Evolutionary conservation across 1,140 invertebrate genomes (phyloP).

Genomic region (Stegodyphus mimosarum): DNA sequence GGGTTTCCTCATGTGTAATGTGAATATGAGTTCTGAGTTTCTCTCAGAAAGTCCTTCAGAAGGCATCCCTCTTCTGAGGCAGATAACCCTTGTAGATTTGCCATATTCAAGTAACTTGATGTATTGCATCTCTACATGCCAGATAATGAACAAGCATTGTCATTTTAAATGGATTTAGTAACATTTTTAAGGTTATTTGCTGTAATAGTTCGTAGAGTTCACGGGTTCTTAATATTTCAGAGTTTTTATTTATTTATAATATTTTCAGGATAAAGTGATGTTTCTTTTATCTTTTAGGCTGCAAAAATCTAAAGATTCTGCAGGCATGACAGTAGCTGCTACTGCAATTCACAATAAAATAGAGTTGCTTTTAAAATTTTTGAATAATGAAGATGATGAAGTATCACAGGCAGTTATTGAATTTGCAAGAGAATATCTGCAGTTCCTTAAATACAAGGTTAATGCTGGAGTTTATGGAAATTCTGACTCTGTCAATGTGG

Average conservation of each 20-base stretch:
- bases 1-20: too few relatives aligned
- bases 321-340: slow-evolving; percentile 66
- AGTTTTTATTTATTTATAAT: not conserved
- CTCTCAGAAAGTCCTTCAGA: too few relatives aligned
- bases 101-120: too few relatives aligned
- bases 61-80: too few relatives aligned
- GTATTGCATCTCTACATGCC: too few relatives aligned
- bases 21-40: too few relatives aligned
- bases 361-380: slow-evolving; percentile 71
- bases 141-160: too few relatives aligned
- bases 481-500: slow-evolving; percentile 67
- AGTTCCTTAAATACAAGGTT: slow-evolving; percentile 68
- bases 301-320: slow-evolving; percentile 66
- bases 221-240: too few relatives aligned
- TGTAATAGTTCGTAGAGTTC: too few relatives aligned
- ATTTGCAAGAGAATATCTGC: slow-evolving; percentile 73
- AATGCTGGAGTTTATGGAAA: slow-evolving; percentile 65
- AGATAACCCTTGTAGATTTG: too few relatives aligned
- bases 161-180: too few relatives aligned
- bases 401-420: slow-evolving; percentile 72
- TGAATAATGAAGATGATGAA: slow-evolving; percentile 73
- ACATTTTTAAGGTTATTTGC: too few relatives aligned
- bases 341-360: slow-evolving; percentile 71
- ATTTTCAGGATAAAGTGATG: not conserved
- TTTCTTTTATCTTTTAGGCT: slow-evolving; percentile 65